Conservation (phyloP, 2,888 invertebrate species). For the Leptopilina myrica region DNA sequence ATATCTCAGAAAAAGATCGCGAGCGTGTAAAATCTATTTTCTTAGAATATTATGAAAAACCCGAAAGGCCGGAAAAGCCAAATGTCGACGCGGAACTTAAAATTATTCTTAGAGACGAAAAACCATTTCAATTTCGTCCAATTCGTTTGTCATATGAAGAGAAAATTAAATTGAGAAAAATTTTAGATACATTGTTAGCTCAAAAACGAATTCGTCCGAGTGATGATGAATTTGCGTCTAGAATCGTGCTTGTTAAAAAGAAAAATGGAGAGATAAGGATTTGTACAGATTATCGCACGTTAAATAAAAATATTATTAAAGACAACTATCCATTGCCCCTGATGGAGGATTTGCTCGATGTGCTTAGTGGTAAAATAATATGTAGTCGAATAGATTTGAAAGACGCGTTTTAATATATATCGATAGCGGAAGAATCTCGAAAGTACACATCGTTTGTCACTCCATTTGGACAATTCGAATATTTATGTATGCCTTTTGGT, state of each 20-base stretch:
- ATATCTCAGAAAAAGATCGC: background rate
- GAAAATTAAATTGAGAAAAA: too few species aligned
- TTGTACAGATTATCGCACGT: slow-evolving; percentile 50
- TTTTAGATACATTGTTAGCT: too few species aligned
- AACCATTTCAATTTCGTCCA: slow-evolving; percentile 49
- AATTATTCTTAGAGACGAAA: slow-evolving; percentile 44
- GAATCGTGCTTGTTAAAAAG: slow-evolving; percentile 37
- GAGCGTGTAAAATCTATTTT: slow-evolving; percentile 8
- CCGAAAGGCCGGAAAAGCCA: slow-evolving; percentile 43
- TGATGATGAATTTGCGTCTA: too few species aligned
- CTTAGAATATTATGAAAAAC: slow-evolving; percentile 31
- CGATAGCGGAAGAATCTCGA: slow-evolving; percentile 46
- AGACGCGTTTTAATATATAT: slow-evolving; percentile 53
- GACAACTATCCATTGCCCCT: slow-evolving; percentile 50
- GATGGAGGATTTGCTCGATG: slow-evolving; percentile 49
- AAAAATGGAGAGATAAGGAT: slow-evolving; percentile 40
- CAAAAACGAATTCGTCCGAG: too few species aligned
- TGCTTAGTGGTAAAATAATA: slow-evolving; percentile 44
- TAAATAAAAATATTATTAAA: slow-evolving; percentile 42
- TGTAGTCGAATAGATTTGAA: slow-evolving; percentile 49
- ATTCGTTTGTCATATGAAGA: slow-evolving; percentile 47
- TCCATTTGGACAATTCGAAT: slow-evolving; percentile 51
- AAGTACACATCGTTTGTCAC: slow-evolving; percentile 55
- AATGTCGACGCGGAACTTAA: slow-evolving; percentile 44
- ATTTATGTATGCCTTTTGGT: slow-evolving; percentile 49